Conservation (phyloP, 2,888 invertebrate genomes). For the Seira musarum region DNA sequence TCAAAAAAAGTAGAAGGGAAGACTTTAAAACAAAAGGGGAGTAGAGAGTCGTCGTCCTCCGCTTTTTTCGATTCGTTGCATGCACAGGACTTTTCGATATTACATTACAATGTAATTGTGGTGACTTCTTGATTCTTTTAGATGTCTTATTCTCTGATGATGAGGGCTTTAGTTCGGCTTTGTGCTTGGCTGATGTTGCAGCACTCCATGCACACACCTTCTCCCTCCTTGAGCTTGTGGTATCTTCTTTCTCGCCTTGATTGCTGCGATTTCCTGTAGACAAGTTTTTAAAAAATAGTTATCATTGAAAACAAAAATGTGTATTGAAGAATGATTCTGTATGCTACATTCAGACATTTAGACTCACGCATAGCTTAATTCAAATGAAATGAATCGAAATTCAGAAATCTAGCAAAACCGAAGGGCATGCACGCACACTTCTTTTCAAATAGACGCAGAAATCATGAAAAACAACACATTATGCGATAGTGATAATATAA, state of each 20-base stretch:
- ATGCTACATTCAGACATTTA: too few species aligned
- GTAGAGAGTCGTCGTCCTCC: background rate
- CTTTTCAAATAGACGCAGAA: too few species aligned
- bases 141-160: conserved; percentile 14
- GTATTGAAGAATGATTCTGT: too few species aligned
- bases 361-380: too few species aligned
- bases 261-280: conserved; percentile 46
- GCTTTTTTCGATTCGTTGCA: conserved; percentile 27
- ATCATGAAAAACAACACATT: too few species aligned
- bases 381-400: too few species aligned
- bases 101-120: conserved; percentile 4
- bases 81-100: conserved; percentile 3
- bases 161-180: background rate
- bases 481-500: too few species aligned
- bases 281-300: too few species aligned
- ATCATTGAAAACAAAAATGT: too few species aligned
- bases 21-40: conserved; percentile 2
- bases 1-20: background rate
- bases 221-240: conserved; percentile 1
- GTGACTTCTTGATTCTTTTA: background rate
- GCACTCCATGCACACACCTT: conserved; percentile 14
- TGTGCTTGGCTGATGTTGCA: conserved; percentile 32
- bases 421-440: too few species aligned
- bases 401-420: too few species aligned
- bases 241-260: conserved; percentile 32